Percentiles rank a stretch among this genome's conserved stretches.
Conservation (phyloP, 1,140 invertebrate species). For the Drosophila leontia region DNA sequence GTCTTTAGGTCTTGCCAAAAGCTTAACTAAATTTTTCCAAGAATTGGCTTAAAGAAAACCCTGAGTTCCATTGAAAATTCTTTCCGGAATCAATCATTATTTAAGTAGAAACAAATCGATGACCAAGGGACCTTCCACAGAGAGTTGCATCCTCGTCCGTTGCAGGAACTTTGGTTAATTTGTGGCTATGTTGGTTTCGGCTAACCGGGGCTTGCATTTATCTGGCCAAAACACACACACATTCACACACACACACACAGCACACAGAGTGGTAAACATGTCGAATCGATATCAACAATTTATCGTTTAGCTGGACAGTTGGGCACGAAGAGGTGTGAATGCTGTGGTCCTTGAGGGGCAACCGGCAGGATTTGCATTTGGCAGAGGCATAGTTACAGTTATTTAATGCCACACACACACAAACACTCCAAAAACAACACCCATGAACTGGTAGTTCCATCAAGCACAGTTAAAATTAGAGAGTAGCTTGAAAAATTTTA, state of each 20-base stretch:
- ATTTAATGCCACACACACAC: conserved; percentile 58
- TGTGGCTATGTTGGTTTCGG: conserved; percentile 24
- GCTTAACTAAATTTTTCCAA: neutral
- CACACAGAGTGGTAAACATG: conserved; percentile 28
- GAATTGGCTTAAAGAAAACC: neutral
- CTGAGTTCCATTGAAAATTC: neutral
- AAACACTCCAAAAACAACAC: conserved; percentile 4
- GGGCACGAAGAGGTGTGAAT: conserved; percentile 47
- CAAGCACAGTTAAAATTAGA: neutral
- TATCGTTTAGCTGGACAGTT: conserved; percentile 65
- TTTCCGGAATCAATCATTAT: conserved; percentile 10
- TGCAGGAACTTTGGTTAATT: conserved; percentile 49
- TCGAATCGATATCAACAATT: conserved; percentile 77
- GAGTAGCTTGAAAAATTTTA: neutral
- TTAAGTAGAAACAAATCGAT: conserved; percentile 17
- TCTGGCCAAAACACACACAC: conserved; percentile 18
- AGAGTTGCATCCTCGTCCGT: neutral
- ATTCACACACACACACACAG: neutral
- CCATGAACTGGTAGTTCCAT: neutral
- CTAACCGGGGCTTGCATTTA: conserved; percentile 15
- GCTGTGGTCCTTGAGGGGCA: conserved; percentile 24
- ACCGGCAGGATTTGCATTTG: conserved; percentile 65
- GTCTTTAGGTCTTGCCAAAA: no score
- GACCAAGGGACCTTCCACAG: neutral
- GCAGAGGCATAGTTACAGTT: conserved; percentile 64